Percentiles rank a stretch among this genome's conserved stretches.
These are phyloP conservation scores for Bedellia somnulentella DNA, from an alignment of 2,888 invertebrate species.

Conservation along the genomic window DNA sequence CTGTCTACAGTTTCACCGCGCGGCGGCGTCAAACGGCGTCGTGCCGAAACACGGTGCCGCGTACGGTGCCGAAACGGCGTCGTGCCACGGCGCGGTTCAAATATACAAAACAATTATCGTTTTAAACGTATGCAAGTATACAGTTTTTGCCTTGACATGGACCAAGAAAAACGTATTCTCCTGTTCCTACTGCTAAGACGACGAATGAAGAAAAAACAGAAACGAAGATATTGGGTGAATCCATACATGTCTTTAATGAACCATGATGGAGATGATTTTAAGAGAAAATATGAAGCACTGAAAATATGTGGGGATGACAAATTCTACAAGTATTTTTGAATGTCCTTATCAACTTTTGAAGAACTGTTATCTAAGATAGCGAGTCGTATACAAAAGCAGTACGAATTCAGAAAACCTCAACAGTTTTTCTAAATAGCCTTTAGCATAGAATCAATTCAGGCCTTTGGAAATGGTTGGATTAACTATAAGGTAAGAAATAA, in stretches of 20 bases:
- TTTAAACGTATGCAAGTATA: too few species aligned
- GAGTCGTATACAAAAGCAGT: constrained; percentile 12
- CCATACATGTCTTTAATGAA: constrained; percentile 7
- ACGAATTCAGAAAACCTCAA: constrained; percentile 13
- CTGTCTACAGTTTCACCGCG: too few species aligned
- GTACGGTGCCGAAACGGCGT: too few species aligned
- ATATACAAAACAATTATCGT: too few species aligned
- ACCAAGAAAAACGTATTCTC: constrained; percentile 8
- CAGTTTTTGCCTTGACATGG: too few species aligned
- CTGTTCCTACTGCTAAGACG: constrained; percentile 10
- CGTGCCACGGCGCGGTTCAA: too few species aligned
- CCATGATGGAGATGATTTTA: constrained; percentile 11
- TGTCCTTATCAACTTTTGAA: constrained; percentile 10
- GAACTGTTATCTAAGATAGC: constrained; percentile 10
- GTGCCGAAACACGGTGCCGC: too few species aligned
- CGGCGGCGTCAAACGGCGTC: too few species aligned
- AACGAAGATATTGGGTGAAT: constrained; percentile 9
- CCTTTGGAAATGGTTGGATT: constrained; percentile 8
- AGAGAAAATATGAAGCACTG: constrained; percentile 11
- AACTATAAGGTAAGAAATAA: constrained; percentile 6
- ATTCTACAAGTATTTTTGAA: constrained; percentile 9
- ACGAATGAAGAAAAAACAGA: constrained; percentile 10
- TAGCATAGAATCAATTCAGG: too few species aligned
- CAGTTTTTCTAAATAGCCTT: too few species aligned
- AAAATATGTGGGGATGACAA: constrained; percentile 7